Conservation (phyloP, 2,888 invertebrate genomes). For the Hipparchia semele region DNA sequence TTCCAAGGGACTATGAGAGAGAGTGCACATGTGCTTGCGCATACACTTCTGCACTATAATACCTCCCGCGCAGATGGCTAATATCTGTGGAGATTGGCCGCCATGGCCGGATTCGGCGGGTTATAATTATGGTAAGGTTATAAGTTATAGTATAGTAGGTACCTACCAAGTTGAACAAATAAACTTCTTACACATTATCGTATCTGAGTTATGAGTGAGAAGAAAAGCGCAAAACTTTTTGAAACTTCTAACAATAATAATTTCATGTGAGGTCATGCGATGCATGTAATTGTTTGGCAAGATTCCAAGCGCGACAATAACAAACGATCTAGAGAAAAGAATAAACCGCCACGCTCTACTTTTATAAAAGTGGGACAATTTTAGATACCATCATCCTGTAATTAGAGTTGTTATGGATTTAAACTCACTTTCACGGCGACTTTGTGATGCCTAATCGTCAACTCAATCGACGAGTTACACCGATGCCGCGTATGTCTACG, state of each 20-base stretch:
- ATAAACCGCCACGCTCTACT: conserved; percentile 19
- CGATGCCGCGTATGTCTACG: not conserved
- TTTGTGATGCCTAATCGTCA: conserved; percentile 8
- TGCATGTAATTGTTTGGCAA: conserved; percentile 13
- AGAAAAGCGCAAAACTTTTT: not conserved
- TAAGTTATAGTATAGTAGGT: no score
- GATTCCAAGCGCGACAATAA: conserved; percentile 5
- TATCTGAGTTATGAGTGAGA: not conserved
- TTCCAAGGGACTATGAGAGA: no score
- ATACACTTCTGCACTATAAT: no score
- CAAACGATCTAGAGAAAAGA: conserved; percentile 9
- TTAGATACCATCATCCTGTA: conserved; percentile 27
- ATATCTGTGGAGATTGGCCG: no score
- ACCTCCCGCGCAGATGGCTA: no score
- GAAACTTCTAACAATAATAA: no score
- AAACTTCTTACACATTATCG: no score
- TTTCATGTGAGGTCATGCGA: conserved; percentile 1
- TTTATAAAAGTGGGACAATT: conserved; percentile 26
- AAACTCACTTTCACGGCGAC: conserved; percentile 39
- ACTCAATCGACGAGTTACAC: not conserved
- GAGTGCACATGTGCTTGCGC: no score
- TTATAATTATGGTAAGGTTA: no score
- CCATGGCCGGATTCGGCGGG: no score
- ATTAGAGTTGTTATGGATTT: conserved; percentile 43
- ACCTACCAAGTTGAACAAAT: no score